These are phyloP conservation scores for Tethea ocularis DNA, from an alignment of 2,888 invertebrate species.

Conservation along the genomic window DNA sequence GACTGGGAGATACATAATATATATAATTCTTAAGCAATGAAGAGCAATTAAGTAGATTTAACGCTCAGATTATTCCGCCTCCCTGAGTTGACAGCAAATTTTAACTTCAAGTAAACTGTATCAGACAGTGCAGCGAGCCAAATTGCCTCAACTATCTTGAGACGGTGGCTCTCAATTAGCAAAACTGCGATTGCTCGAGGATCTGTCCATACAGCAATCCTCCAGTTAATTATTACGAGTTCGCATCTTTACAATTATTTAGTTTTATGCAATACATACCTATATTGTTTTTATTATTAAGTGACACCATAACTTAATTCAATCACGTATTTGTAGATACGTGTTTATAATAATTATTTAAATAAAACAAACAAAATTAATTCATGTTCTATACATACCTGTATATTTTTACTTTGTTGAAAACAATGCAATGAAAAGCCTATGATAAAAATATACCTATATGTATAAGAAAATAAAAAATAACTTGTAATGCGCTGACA, in stretches of 20 bases:
- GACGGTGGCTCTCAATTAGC: constrained; percentile 25
- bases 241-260: background rate
- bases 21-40: constrained; percentile 49
- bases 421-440: no score
- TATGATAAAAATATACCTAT: no score
- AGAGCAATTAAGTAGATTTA: constrained; percentile 69
- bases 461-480: no score
- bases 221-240: background rate
- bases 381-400: no score
- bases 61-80: constrained; percentile 49
- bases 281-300: no score
- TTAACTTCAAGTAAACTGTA: constrained; percentile 51
- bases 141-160: constrained; percentile 35
- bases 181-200: constrained; percentile 9
- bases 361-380: no score
- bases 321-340: no score
- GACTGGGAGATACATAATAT: constrained; percentile 45
- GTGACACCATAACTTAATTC: no score
- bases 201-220: background rate
- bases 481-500: no score
- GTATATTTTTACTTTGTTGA: no score
- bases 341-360: no score
- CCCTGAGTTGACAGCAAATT: constrained; percentile 47
- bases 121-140: constrained; percentile 38
- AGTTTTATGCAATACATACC: background rate